These are phyloP conservation scores for Lithobius niger DNA, from an alignment of 1,140 invertebrate species.

Conservation along the genomic window DNA sequence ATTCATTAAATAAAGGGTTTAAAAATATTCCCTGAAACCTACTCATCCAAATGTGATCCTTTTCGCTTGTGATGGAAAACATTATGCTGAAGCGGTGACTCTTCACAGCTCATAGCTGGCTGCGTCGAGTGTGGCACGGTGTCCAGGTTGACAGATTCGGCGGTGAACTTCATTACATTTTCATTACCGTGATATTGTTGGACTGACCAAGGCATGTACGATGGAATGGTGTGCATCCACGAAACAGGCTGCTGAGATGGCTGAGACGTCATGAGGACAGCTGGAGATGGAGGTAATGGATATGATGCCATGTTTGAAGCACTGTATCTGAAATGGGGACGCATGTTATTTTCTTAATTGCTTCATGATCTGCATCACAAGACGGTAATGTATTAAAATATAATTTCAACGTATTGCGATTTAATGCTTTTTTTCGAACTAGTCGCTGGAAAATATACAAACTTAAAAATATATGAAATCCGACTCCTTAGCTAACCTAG, in stretches of 20 bases:
- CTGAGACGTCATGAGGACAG: slow-evolving; percentile 65
- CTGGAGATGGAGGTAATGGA: slow-evolving; percentile 22
- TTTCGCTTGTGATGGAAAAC: background rate
- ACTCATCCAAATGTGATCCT: background rate
- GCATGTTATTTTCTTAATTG: too few species aligned
- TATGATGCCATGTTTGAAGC: too few species aligned
- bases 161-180: background rate
- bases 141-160: background rate
- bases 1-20: background rate
- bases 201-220: background rate
- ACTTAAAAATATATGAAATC: too few species aligned
- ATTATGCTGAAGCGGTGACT: background rate
- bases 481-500: too few species aligned
- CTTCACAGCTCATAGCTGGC: background rate
- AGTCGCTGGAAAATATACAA: too few species aligned
- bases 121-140: background rate
- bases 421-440: too few species aligned
- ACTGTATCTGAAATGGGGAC: too few species aligned
- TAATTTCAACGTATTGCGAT: too few species aligned
- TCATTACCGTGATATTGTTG: background rate
- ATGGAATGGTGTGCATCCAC: background rate
- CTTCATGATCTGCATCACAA: too few species aligned
- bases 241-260: background rate
- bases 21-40: background rate
- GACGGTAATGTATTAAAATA: too few species aligned